Evolutionary conservation across 2,888 invertebrate species (phyloP).

Genomic region (Sinodicranocentrus sp.): DNA sequence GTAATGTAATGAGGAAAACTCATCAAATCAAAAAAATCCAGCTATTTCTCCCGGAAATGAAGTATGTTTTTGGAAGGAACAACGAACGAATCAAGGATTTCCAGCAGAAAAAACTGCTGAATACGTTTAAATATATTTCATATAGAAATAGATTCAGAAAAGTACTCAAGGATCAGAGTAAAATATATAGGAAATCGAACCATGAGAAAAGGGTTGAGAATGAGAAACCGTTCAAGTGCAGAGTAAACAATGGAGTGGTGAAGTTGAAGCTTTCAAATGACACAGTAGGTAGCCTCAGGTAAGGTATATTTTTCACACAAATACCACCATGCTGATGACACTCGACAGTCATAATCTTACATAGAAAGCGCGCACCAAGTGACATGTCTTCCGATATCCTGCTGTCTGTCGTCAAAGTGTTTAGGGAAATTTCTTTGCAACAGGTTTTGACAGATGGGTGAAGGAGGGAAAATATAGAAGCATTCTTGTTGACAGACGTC

Average conservation of each 20-base stretch:
- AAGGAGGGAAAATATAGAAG: constrained; percentile 47
- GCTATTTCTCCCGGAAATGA: neutral
- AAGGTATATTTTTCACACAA: constrained; percentile 3
- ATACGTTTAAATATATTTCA: no score
- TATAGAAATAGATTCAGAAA: no score
- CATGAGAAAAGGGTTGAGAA: neutral
- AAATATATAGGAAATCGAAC: no score
- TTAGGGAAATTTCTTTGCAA: constrained; percentile 65
- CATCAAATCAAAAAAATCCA: no score
- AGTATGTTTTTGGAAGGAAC: neutral
- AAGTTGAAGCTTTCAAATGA: no score
- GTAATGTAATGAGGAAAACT: no score
- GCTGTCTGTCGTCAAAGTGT: constrained; percentile 64
- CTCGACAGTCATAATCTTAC: constrained; percentile 49
- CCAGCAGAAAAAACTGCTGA: no score
- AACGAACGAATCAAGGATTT: no score
- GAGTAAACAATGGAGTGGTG: neutral
- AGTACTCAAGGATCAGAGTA: no score
- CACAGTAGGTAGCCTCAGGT: neutral
- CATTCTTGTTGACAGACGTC: constrained; percentile 58
- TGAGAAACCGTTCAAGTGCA: neutral
- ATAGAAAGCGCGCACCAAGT: constrained; percentile 35
- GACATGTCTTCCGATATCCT: constrained; percentile 62
- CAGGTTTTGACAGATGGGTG: constrained; percentile 63
- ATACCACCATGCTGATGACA: constrained; percentile 52